Base-by-base conservation (phyloP, 1,140 invertebrate genomes). In the Pseudachorutes palmiensis region DNA sequence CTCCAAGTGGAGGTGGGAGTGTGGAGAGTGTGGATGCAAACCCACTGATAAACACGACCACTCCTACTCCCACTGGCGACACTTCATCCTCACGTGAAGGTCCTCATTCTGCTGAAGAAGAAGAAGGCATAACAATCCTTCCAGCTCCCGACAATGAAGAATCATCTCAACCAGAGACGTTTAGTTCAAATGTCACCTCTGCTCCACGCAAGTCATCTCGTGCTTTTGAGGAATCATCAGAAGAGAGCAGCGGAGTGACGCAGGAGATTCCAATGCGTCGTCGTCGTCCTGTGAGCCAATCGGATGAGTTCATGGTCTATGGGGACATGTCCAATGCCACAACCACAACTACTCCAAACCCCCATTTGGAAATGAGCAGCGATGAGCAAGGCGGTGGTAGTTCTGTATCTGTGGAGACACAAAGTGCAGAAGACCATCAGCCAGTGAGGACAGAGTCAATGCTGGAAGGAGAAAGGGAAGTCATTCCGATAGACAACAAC, bases 251-350 rank as follows among this genome's bases (percentile, higher is more conserved):
- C n/a, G n/a, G n/a, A n/a, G n/a, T n/a, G n/a, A n/a, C n/a, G n/a
- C n/a, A 45, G 19, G 36, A 45, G 36, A 45, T 19, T 12, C 36
- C 19, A 19, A 12, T 19, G 9, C 36, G 51, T 14, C 12, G 51
- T 14, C 51, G 9, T 19, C 12, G 51, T 24, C 51, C 51, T 41
- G 36, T 41, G 5, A 41, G 36, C 51, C 51, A 55, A 9, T 55
- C 51, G 9, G 51, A 55, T 26, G 51, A 55, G 51, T 55, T 55
- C 24, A 69, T 69, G 68, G 59, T 69, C 26, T 69, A 64, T 32
- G 58, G 68, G 1, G 68, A 69, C 22, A 69, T 33, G 64, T 29
- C 0, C 31, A 48, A 16, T 33, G 14, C 12, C n/a, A 32, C 12
- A 32, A 58, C 28, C 28, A 12, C 19, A 58, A 57, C 33, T 33